Base-by-base conservation (phyloP, 2,888 invertebrate species). In the Drosophila gaucha region DNA sequence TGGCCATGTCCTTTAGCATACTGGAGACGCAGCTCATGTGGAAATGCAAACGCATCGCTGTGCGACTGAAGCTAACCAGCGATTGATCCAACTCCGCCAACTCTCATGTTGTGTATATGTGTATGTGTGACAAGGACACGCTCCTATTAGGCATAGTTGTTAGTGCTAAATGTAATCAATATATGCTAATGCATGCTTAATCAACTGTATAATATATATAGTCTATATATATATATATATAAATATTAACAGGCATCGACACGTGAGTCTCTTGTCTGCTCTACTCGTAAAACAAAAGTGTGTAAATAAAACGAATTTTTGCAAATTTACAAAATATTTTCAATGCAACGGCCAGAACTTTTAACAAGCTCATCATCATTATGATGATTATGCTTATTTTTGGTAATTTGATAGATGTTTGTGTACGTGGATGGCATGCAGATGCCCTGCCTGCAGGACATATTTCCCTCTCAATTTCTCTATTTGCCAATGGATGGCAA, bases 1-100 rank as follows among this genome's bases (percentile, higher is more conserved):
- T 97, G 84, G 96, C 96, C 9, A 96, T 96, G 96, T 95, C 96
- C 56, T 96, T 97, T 88, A 96, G 95, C 91, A 93, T 97, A 63
- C 93, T 96, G 59, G 96, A 97, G 90, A 96, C 96, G 78, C 96
- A 96, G 89, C 94, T 96, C 3, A 94, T 95, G 66, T 93, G 94
- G 80, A 94, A 95, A 89, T 96, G 95, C 92, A 94, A 94, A 80
- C 94, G 95, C 74, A 92, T 95, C 88, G 96, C 96, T 12, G 93
- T 94, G 73, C 94, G 93, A 89, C 92, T 96, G 84, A 95, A 96
- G 65, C 92, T 96, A 49, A 92, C 94, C 64, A 93, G 70, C 66
- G 94, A 95, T 89, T 92, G 92, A 91, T 92, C 54, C 84, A 77
- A 57, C 68, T 55, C 20, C 52, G 44, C 18, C 22, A 26, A n/a